Base-by-base conservation (phyloP, 2,888 invertebrate genomes). In the Habroteleia sp. region DNA sequence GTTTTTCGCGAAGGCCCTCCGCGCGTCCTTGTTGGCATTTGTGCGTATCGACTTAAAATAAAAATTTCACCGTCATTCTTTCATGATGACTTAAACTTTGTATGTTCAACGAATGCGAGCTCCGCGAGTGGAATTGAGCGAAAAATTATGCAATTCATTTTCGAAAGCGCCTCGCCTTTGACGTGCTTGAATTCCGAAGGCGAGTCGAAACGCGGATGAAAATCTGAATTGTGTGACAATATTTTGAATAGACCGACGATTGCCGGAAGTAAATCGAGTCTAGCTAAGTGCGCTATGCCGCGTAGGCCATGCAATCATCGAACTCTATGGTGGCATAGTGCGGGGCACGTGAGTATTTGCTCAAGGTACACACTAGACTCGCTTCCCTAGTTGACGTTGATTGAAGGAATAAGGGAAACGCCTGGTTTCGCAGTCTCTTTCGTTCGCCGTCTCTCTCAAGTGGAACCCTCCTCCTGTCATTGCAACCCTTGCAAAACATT, bases 351-450 rank as follows among this genome's bases (percentile, higher is more conserved):
- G 81, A 85, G 85, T 87, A 88, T 88, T 88, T 88, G 86, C 87
- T 72, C 83, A 82, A 81, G 82, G 85, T 82, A 87, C 87, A 88
- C 86, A 88, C 87, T 87, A 87, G 86, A 86, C 87, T 84, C 82
- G 83, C 82, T 84, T 85, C 85, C 87, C 86, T 82, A 84, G 86
- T 87, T 87, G 88, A 88, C 88, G 87, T 88, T 88, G 88, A 88
- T 88, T 87, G 88, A 87, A 88, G 87, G 84, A 88, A 88, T 87
- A 88, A 87, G 87, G 87, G 87, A 88, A 88, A 86, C 85, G 86
- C 82, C 79, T 82, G 85, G 84, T 82, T 82, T 69, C 62, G 60
- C 83, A 79, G 84, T 85, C 72, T 66, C 66, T 60, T 50, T 56
- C 66, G 50, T 41, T 42, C 62, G 60, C 35, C 52, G 46, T 66